Evolutionary conservation across 2,113 vertebrate genomes (phyloP), one percentile per base, ranked within the genome.

Genomic region (Taxidea taxus): DNA sequence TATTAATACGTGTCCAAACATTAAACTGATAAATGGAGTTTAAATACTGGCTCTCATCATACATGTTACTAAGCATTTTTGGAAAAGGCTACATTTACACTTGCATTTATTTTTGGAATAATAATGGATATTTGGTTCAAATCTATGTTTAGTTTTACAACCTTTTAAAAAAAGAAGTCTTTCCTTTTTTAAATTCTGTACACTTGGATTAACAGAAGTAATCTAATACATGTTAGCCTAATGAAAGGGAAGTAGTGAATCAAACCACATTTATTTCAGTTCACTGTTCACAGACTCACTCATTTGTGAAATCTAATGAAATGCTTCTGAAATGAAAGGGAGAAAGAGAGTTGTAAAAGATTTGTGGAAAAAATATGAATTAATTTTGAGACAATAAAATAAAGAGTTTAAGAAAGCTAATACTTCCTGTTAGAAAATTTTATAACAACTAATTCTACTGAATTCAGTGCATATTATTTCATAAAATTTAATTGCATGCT

Each of bases 221-320:
- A 88, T 86, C 84, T 92, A 96, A 92, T 86, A 56, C 72, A 31
- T 84, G 58, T 96, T 96, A 96, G 75, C 39, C 56, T 96, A 97
- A 95, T 96, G 94, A 96, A 97, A 97, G 87, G 82, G 70, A 95
- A 97, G 72, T 78, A 58, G 13, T 92, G 90, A 97, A 80, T 97
- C 39, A 97, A 96, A 89, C 47, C 49, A 92, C 70, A 94, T 95
- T 96, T 47, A 78, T 92, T 90, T 92, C 87, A 90, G 56, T 89
- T 97, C 94, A 96, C 42, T 95, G 70, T 74, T 96, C 87, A 49
- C 23, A 47, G 66, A 2, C 23, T 49, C 66, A 86, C 72, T 96
- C 92, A 94, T 96, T 96, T 96, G 84, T 94, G 82, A 94, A 96
- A 97, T 88, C 68, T 97, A 96, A 97, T 96, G 75, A 96, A 95